These are phyloP conservation scores for Atta texana DNA, from an alignment of 1,140 invertebrate species.

Conservation along the genomic window DNA sequence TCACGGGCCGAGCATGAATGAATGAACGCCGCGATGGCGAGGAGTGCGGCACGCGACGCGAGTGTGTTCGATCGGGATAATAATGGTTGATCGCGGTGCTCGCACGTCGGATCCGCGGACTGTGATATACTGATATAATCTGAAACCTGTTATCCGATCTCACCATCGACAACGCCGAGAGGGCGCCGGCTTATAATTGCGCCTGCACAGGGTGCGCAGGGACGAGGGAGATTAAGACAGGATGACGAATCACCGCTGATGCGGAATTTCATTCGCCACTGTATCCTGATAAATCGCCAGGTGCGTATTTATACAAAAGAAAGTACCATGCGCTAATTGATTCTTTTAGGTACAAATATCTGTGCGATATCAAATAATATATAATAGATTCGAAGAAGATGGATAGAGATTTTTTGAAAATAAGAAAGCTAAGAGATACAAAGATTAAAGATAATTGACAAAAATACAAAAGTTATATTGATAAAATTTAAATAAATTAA, in stretches of 20 bases:
- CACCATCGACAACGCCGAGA: conserved; percentile 15
- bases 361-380: neutral
- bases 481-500: conserved; percentile 18
- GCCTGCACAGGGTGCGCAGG: conserved; percentile 36
- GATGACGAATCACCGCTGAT: conserved; percentile 60
- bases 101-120: conserved; percentile 64
- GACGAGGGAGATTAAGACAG: conserved; percentile 46
- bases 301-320: conserved; percentile 37
- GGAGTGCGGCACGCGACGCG: conserved; percentile 66
- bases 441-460: neutral
- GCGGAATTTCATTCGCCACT: conserved; percentile 46
- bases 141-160: conserved; percentile 36
- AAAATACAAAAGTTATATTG: neutral
- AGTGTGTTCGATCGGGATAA: conserved; percentile 72
- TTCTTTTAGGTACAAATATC: neutral
- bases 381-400: neutral
- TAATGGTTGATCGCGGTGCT: conserved; percentile 70
- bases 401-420: neutral
- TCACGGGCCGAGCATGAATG: conserved; percentile 47
- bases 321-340: neutral
- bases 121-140: conserved; percentile 68
- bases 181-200: conserved; percentile 46
- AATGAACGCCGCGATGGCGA: conserved; percentile 59
- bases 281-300: conserved; percentile 64
- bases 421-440: neutral